These are phyloP conservation scores for Neuroscelio doddi DNA, from an alignment of 2,888 invertebrate species.

Conservation along the genomic window DNA sequence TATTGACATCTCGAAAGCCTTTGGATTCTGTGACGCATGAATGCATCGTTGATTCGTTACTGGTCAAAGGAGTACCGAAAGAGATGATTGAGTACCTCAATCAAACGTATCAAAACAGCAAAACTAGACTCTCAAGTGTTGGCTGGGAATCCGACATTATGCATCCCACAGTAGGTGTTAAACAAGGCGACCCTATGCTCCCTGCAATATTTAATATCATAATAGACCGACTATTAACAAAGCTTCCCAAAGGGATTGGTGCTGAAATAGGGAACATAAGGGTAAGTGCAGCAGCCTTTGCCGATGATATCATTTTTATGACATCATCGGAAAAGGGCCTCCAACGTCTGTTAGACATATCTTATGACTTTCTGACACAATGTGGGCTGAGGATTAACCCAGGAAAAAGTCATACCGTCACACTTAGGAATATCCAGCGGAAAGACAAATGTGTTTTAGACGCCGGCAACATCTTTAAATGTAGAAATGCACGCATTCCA, in stretches of 20 bases:
- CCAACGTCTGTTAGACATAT: slow-evolving; percentile 36
- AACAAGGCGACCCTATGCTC: slow-evolving; percentile 14
- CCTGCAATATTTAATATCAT: slow-evolving; percentile 15
- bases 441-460: slow-evolving; percentile 37
- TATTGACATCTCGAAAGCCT: slow-evolving; percentile 21
- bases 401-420: slow-evolving; percentile 46
- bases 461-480: neutral
- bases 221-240: neutral
- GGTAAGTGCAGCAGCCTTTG: slow-evolving; percentile 36
- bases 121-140: neutral
- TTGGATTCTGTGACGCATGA: slow-evolving; percentile 23
- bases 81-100: neutral
- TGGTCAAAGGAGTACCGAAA: neutral
- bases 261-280: neutral
- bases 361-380: slow-evolving; percentile 9
- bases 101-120: neutral
- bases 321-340: slow-evolving; percentile 44
- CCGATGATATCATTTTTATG: slow-evolving; percentile 37
- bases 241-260: slow-evolving; percentile 11
- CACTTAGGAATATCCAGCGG: slow-evolving; percentile 10
- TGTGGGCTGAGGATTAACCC: slow-evolving; percentile 51
- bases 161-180: slow-evolving; percentile 8
- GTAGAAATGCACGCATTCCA: too few relatives aligned
- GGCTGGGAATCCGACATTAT: neutral
- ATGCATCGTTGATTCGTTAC: neutral